A percentile compares a stretch with the other conserved stretches of the same genome.
Evolutionary conservation across 2,888 invertebrate species (phyloP).

Genomic region (Spilarctia lutea): DNA sequence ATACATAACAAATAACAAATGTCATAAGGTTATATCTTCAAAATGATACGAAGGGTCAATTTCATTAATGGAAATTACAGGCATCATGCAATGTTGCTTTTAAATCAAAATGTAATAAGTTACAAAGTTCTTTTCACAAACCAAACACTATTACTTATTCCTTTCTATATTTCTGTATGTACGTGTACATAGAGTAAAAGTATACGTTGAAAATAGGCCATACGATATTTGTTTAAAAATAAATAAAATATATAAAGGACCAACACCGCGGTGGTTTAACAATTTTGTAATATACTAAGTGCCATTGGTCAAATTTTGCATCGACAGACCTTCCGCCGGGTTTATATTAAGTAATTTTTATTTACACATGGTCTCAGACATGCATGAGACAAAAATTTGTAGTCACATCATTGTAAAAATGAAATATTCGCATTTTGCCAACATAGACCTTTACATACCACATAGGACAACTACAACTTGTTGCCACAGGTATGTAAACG

Average conservation of each 20-base stretch:
- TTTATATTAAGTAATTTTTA: neutral
- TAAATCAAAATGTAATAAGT: neutral
- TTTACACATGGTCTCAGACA: neutral
- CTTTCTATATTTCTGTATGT: conserved; percentile 19
- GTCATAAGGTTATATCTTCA: conserved; percentile 21
- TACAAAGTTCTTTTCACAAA: conserved; percentile 11
- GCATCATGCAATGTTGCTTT: neutral
- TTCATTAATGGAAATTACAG: conserved; percentile 6
- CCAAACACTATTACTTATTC: conserved; percentile 9
- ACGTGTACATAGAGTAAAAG: conserved; percentile 9
- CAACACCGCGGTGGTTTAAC: conserved; percentile 13
- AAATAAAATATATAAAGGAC: conserved; percentile 15
- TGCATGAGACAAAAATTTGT: neutral
- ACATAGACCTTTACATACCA: neutral
- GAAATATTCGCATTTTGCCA: neutral
- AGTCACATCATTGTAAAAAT: neutral
- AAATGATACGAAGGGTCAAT: conserved; percentile 2
- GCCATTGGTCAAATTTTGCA: neutral
- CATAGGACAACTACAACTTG: neutral
- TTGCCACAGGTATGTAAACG: neutral
- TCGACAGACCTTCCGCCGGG: neutral
- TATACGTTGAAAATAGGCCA: conserved; percentile 13
- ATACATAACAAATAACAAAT: conserved; percentile 36
- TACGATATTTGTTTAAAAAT: conserved; percentile 16
- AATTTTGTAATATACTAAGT: conserved; percentile 7